A percentile compares a stretch with the other conserved stretches of the same genome.
These are phyloP conservation scores for Furcula furcula DNA, from an alignment of 2,888 invertebrate species.

Conservation along the genomic window DNA sequence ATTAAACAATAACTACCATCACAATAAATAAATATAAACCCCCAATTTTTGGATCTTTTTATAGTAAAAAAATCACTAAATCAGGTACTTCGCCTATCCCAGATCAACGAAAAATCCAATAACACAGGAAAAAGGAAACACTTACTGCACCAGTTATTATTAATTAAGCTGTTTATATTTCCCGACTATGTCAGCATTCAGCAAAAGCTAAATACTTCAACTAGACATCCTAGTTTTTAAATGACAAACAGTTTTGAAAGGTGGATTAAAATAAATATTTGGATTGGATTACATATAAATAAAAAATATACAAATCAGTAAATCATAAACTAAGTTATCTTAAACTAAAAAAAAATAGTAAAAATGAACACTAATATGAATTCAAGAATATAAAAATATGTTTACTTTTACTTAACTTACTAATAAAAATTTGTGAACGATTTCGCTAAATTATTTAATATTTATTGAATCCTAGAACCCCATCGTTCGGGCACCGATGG, in stretches of 20 bases:
- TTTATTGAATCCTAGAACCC: slow-evolving; percentile 24
- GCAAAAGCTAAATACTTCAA: neutral
- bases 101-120: slow-evolving; percentile 40
- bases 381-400: too few species aligned
- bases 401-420: too few species aligned
- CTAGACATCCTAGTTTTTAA: too few species aligned
- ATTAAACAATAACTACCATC: slow-evolving; percentile 5
- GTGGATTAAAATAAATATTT: too few species aligned
- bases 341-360: too few species aligned
- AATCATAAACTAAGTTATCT: too few species aligned
- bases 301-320: too few species aligned
- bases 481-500: slow-evolving; percentile 62
- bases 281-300: too few species aligned
- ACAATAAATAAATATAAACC: slow-evolving; percentile 20
- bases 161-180: too few species aligned
- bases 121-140: slow-evolving; percentile 6
- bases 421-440: too few species aligned
- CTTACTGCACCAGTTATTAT: neutral
- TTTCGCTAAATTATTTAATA: slow-evolving; percentile 7
- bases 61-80: slow-evolving; percentile 67
- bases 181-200: neutral
- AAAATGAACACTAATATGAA: too few species aligned
- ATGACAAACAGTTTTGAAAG: too few species aligned
- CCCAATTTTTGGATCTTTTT: slow-evolving; percentile 72
- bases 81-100: slow-evolving; percentile 48